Percentiles rank a stretch among this genome's conserved stretches.
These are phyloP conservation scores for Tortricodes alternella DNA, from an alignment of 2,888 invertebrate species.

Conservation along the genomic window DNA sequence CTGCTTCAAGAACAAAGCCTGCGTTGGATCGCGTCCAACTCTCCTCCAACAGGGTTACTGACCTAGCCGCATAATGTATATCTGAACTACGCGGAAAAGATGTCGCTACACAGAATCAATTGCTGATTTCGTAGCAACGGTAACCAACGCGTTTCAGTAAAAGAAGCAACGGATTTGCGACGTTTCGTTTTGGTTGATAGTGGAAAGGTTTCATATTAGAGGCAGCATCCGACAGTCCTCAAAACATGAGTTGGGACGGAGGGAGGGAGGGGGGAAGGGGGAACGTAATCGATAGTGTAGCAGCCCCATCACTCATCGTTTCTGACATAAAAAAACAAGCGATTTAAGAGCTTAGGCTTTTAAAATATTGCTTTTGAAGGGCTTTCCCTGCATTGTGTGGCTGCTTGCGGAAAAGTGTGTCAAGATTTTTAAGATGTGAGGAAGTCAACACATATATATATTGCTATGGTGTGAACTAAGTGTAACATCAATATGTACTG, in stretches of 20 bases:
- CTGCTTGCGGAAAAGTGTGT: not conserved
- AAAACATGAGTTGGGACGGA: not conserved
- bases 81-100: not conserved
- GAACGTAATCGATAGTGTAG: constrained; percentile 17
- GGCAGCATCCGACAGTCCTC: constrained; percentile 19
- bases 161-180: not conserved
- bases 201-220: not conserved
- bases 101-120: not conserved
- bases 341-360: not conserved
- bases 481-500: no score
- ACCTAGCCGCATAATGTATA: constrained; percentile 6
- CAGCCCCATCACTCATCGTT: constrained; percentile 28
- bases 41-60: constrained; percentile 12
- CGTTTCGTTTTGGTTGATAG: not conserved
- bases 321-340: constrained; percentile 16
- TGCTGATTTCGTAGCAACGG: not conserved
- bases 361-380: not conserved
- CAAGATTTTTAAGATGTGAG: no score
- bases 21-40: constrained; percentile 24
- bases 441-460: no score
- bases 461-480: no score
- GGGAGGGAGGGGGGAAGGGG: not conserved
- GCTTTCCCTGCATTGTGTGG: not conserved
- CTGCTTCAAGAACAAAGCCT: constrained; percentile 7
- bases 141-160: not conserved